Evolutionary conservation across 2,888 invertebrate genomes (phyloP), one percentile per base, ranked within the genome.

Genomic region (Tetrapedia diversipes): DNA sequence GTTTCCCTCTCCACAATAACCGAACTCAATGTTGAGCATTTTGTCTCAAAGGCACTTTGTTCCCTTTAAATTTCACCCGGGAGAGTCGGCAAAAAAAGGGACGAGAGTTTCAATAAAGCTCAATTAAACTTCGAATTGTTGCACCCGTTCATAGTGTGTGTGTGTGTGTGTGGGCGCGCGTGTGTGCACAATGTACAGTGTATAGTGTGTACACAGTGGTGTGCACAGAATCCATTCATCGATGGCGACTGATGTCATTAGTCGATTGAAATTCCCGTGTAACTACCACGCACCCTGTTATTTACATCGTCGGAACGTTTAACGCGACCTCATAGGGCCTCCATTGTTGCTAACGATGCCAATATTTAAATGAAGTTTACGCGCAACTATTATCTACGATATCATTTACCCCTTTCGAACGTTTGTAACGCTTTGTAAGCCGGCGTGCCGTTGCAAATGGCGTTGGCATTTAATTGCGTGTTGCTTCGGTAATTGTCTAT

Each of bases 361-460:
- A 77, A 77, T 69, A 74, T 77, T 77, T 77, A 77, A 77, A 69
- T 68, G 65, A 56, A 64, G 43, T 69, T 77, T 60, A 56, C 74
- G 65, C 49, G 68, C 10, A 69, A 74, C 74, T 77, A 69, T 77
- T 64, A 47, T 61, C 77, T 37, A 56, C 64, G 54, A 43, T 68
- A 64, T 56, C 64, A 64, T 77, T 77, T 77, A 63, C 74, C n/a
- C n/a, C 43, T 77, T 64, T 27, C 68, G 27, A 54, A 4, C 60
- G 60, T 39, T n/a, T n/a, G 54, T 47, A 29, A 45, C 39, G 68
- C 32, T 32, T 47, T 16, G 43, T 22, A 63, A 64, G 45, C 11
- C 24, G 29, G 39, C 10, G 29, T 27, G 32, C 11, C 34, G 43
- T 32, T 49, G 53, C 54, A 37, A 59, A 74, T 10, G 24, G 51